Base-by-base conservation (phyloP, 2,797 vertebrate genomes). In the Echiichthys vipera region DNA sequence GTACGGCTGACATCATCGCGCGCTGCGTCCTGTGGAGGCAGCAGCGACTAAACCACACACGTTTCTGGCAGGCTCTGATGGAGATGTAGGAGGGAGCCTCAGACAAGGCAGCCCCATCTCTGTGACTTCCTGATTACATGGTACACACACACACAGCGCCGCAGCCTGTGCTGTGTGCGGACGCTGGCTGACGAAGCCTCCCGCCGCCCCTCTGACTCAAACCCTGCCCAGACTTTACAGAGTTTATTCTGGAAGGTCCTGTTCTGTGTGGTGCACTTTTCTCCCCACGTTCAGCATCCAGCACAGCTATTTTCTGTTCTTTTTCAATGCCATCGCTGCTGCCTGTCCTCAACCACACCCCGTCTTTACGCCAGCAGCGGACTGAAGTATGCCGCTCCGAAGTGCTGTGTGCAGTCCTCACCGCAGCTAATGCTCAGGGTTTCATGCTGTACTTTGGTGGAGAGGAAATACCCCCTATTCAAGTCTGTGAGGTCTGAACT, bases 1-100 rank as follows among this genome's bases (percentile, higher is more conserved):
- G 88, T 77, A 66, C 67, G 69, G 62, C 88, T 95, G 94, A 95
- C 94, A 95, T 95, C 94, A 95, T 90, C 43, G 73, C 51, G 66
- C 65, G 45, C 81, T 61, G 78, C 74, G 74, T 89, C 75, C 78
- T 80, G 89, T 78, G 85, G 88, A 91, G 92, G 91, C 90, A 86
- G 88, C 81, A 57, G 84, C 71, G 51, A 59, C 87, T 42, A 45
- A 90, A 91, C 93, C 92, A 77, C 91, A 94, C 88, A 93, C 89
- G 92, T 91, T 93, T 92, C 87, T 94, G 93, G 93, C 92, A 84
- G 82, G 36, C 77, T 45, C 51, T 42, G 82, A 76, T 84, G 75
- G 84, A 86, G 90, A 82, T 81, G 86, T 87, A 84, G 81, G 74
- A 89, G 81, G 77, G 80, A 84, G 82, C 78, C 81, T 88, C 81